Evolutionary conservation across 2,888 invertebrate species (phyloP).

Genomic region (Penaeus monodon): DNA sequence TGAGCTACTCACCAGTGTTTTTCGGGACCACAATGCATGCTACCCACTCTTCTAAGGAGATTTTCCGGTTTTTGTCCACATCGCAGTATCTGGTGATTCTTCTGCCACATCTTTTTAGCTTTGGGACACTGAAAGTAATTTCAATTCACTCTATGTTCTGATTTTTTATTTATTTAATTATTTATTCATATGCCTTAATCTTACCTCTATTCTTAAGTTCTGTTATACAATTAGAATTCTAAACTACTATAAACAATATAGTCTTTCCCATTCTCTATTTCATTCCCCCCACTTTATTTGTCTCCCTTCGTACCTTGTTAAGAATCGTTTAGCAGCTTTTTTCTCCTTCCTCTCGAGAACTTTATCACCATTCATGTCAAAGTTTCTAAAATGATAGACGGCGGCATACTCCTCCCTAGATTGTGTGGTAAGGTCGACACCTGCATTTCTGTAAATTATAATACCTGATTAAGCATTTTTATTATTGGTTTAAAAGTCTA

Average conservation of each 20-base stretch:
- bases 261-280: background rate
- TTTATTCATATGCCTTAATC: no score
- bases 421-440: slow-evolving; percentile 11
- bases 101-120: slow-evolving; percentile 39
- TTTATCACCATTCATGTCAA: slow-evolving; percentile 34
- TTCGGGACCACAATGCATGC: slow-evolving; percentile 37
- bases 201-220: no score
- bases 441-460: slow-evolving; percentile 17
- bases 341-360: slow-evolving; percentile 69
- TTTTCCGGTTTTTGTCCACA: slow-evolving; percentile 38
- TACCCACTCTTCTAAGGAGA: slow-evolving; percentile 53
- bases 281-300: background rate
- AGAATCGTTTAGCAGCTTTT: slow-evolving; percentile 27
- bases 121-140: slow-evolving; percentile 28
- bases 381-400: slow-evolving; percentile 29
- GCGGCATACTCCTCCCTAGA: slow-evolving; percentile 46
- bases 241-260: no score
- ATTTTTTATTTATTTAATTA: no score
- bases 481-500: no score
- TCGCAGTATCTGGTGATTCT: slow-evolving; percentile 52
- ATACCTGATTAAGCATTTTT: no score
- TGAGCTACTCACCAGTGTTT: background rate
- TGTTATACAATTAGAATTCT: no score
- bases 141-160: no score
- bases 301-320: slow-evolving; percentile 31